Base-by-base conservation (phyloP, 30 jellyfish, hydroid and myxozoan genomes). In the Morbakka virulenta region DNA sequence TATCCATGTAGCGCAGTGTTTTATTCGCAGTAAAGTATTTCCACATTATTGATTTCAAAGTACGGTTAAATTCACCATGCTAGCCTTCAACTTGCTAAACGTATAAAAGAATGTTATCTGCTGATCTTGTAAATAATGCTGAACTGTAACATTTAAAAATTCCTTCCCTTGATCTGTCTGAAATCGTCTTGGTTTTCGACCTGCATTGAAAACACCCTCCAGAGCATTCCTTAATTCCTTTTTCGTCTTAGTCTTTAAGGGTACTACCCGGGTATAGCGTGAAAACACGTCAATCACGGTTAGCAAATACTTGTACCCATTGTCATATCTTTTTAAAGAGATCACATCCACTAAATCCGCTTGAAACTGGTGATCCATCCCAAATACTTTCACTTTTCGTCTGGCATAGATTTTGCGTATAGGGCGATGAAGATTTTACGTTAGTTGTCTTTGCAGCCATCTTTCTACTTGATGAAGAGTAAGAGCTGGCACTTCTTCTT, bases 371-470 rank as follows among this genome's bases (percentile, higher is more conserved):
- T 67, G 34, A 80, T 79, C 76, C 12, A 79, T 79, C 22, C 35
- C 32, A 66, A 49, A 33, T 0, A 72, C 77, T 30, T 64, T 12
- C 49, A 79, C 79, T 22, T 71, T 48, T 29, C 80, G 87, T 2
- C 78, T 77, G 29, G 29, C 53, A 35, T 50, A 80, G 34, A 50
- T 50, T 52, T 26, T 80, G 25, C 79, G 30, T 65, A 50, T 51
- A 23, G 92, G 92, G 31, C 67, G 48, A 33, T 80, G 92, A 3
- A 80, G 28, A 0, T 77, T 31, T 32, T 80, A 80, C 23, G 85
- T 73, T n/a, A 66, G 50, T 12, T 63, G 30, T 22, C 67, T 47
- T 41, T 50, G 33, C 9, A 23, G 24, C 92, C 92, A 80, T 24
- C 69, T 73, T 33, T 48, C 2, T 13, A 80, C 69, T 2, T 67